phyloP scores from a whole-genome alignment of 2,113 vertebrate genomes.

The Nettapus auritus region DNA sequence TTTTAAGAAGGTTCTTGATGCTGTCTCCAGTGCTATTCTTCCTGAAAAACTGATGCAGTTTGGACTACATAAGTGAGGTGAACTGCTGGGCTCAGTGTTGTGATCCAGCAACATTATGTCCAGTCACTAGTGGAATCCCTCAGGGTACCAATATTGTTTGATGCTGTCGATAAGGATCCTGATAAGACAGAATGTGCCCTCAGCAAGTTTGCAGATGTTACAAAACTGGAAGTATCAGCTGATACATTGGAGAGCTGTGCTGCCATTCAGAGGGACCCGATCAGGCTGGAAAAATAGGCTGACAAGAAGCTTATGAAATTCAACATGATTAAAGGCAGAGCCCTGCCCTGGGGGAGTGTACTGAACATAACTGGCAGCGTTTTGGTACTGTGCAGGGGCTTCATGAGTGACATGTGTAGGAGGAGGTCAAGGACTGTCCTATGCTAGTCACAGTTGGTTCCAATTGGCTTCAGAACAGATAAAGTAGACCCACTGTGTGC shows the following conservation, averaged over 20 bases:
- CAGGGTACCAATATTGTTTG: neutral
- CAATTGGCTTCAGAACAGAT: neutral
- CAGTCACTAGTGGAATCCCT: no score
- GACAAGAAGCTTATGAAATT: neutral
- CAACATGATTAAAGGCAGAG: neutral
- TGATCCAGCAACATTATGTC: neutral
- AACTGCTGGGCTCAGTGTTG: neutral
- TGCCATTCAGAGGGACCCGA: neutral
- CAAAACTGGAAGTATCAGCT: neutral
- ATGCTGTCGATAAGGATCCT: neutral
- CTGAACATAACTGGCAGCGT: neutral
- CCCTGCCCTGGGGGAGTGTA: neutral
- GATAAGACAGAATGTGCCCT: neutral
- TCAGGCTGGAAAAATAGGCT: neutral
- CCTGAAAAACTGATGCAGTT: neutral
- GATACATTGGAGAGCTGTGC: neutral
- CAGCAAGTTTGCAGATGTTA: neutral
- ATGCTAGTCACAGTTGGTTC: neutral
- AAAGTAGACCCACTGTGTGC: neutral
- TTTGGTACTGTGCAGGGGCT: neutral
- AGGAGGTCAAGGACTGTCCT: neutral
- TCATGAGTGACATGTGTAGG: neutral
- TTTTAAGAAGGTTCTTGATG: neutral
- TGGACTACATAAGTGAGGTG: rapidly evolving
- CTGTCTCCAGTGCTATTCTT: neutral